Conservation (phyloP, 2,797 vertebrate genomes). For the Ptychobarbus kaznakovi region DNA sequence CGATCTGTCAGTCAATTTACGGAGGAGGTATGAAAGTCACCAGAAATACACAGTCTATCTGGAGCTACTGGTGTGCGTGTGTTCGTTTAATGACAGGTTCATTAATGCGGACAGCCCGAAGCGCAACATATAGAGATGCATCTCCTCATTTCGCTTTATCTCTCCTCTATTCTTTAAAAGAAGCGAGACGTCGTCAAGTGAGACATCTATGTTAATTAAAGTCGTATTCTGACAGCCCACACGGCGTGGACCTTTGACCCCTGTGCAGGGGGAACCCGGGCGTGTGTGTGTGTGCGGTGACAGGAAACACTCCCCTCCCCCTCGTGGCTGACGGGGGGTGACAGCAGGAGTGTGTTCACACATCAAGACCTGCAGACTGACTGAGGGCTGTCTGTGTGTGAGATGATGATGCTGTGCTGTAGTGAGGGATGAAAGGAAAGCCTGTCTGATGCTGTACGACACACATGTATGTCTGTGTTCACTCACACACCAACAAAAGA, state of each 20-base stretch:
- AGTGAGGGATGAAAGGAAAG: slow-evolving; percentile 37
- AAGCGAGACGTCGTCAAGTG: slow-evolving; percentile 27
- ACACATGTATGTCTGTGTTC: slow-evolving; percentile 5
- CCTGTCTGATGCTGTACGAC: background rate
- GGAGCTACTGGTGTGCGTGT: slow-evolving; percentile 3
- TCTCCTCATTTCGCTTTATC: slow-evolving; percentile 45
- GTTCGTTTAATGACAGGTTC: slow-evolving; percentile 50
- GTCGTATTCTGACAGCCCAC: slow-evolving; percentile 50
- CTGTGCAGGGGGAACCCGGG: slow-evolving; percentile 17
- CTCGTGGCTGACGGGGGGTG: slow-evolving; percentile 20
- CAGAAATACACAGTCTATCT: slow-evolving; percentile 27
- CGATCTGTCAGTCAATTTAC: slow-evolving; percentile 20
- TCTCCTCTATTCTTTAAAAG: slow-evolving; percentile 46
- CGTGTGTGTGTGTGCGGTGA: slow-evolving; percentile 26
- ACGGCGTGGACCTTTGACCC: slow-evolving; percentile 74
- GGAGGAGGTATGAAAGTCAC: background rate
- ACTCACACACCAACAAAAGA: background rate
- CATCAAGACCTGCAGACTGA: slow-evolving; percentile 71
- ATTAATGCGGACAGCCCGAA: slow-evolving; percentile 70
- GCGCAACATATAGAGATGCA: slow-evolving; percentile 59
- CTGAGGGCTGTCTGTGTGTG: slow-evolving; percentile 68
- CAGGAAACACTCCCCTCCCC: slow-evolving; percentile 23
- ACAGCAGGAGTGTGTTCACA: slow-evolving; percentile 69
- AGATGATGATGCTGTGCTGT: slow-evolving; percentile 28
- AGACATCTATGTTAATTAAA: slow-evolving; percentile 70